Base-by-base conservation (phyloP, 2,797 vertebrate species). In the Pogonophryne albipinna region DNA sequence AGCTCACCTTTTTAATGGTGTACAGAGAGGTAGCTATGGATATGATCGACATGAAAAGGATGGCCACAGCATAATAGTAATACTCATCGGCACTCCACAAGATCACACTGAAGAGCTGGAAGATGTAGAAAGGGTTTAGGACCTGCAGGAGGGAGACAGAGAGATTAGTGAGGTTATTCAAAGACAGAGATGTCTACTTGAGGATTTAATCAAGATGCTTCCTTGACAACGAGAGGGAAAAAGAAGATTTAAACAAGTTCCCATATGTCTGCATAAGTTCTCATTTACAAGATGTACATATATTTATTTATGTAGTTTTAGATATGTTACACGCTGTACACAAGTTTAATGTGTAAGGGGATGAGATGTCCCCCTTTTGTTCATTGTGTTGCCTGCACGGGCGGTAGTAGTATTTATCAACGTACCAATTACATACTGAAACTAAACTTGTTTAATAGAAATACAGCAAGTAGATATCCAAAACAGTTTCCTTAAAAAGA, bases 101-200 rank as follows among this genome's bases (percentile, higher is more conserved):
- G 92, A 97, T 96, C 92, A 99, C 96, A 94, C 98, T 99, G 95
- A 99, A 99, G 86, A 99, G 96, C 92, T 99, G 98, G 95, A 99
- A 99, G 95, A 99, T 96, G 97, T 99, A 99, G 93, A 99, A 99
- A 92, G 98, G 98, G 84, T 99, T 99, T 90, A 99, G 97, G 92
- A 99, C 98, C 98, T 99, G 81, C 44, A 92, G 89, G 62, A 76
- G 34, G 31, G 68, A 84, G 59, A 74, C 16, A 66, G 42, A 59
- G 4, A 16, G 10, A 10, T 41, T 15, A 67, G 34, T 9, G 8
- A 38, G 8, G 34, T 38, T 38, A 10, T 15, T 31, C 17, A 16
- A 46, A 58, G 58, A 55, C 4, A 74, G 10, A 66, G 4, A 19
- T 7, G n/a, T 27, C 23, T 60, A 49, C 17, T 59, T 31, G 4